Percentiles rank a stretch among this genome's conserved stretches.
These are phyloP conservation scores for Drosophila mimica DNA, from an alignment of 2,888 invertebrate genomes.

Conservation along the genomic window DNA sequence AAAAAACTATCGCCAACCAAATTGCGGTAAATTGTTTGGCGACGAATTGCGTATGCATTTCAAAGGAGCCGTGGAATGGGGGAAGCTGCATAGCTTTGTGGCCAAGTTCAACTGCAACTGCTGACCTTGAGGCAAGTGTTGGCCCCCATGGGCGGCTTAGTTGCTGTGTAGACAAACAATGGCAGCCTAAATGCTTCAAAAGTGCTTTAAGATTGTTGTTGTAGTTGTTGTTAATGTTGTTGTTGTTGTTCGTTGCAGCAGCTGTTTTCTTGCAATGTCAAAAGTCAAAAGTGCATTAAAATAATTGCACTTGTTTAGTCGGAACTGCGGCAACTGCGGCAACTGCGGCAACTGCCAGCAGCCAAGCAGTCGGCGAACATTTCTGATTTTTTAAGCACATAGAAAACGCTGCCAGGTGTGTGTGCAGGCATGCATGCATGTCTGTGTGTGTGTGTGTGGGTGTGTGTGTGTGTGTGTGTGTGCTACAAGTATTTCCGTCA, in stretches of 20 bases:
- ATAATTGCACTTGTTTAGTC: slow-evolving; percentile 82
- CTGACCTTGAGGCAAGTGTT: slow-evolving; percentile 64
- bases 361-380: slow-evolving; percentile 24
- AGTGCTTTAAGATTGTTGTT: slow-evolving; percentile 62
- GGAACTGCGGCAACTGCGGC: slow-evolving; percentile 48
- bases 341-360: slow-evolving; percentile 47
- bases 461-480: slow-evolving; percentile 6
- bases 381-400: slow-evolving; percentile 43
- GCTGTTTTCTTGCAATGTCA: slow-evolving; percentile 64
- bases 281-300: slow-evolving; percentile 84
- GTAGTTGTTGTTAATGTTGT: slow-evolving; percentile 25
- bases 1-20: slow-evolving; percentile 31
- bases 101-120: slow-evolving; percentile 65
- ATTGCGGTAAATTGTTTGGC: slow-evolving; percentile 49
- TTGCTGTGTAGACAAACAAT: slow-evolving; percentile 60
- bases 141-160: slow-evolving; percentile 20
- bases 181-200: slow-evolving; percentile 70
- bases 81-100: slow-evolving; percentile 32
- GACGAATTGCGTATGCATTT: slow-evolving; percentile 55
- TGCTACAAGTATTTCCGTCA: slow-evolving; percentile 49
- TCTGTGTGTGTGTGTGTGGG: slow-evolving; percentile 7
- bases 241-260: slow-evolving; percentile 1
- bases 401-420: slow-evolving; percentile 26
- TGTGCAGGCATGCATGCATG: neutral
- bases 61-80: neutral